These are phyloP conservation scores for Arion vulgaris DNA, from an alignment of 1,140 invertebrate species.

Conservation along the genomic window DNA sequence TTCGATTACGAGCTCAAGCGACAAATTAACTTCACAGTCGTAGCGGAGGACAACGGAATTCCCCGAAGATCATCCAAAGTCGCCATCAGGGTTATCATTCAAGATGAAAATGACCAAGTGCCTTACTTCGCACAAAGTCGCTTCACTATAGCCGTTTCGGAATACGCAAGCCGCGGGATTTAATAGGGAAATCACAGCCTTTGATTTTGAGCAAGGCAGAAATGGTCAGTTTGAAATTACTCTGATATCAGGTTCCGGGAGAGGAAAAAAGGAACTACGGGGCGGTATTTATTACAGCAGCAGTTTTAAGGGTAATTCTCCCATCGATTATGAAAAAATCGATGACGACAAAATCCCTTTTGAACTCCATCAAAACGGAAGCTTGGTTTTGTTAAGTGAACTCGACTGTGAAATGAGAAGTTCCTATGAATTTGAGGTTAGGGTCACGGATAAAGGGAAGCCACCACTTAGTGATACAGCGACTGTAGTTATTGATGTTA, in stretches of 20 bases:
- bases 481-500: slow-evolving; percentile 83
- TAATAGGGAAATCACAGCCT: slow-evolving; percentile 41
- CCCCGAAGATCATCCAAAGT: slow-evolving; percentile 42
- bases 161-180: slow-evolving; percentile 41
- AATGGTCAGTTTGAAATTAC: slow-evolving; percentile 47
- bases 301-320: too few species aligned
- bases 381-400: slow-evolving; percentile 22
- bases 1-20: slow-evolving; percentile 53
- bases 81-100: slow-evolving; percentile 45
- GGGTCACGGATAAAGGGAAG: slow-evolving; percentile 91
- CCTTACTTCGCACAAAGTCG: slow-evolving; percentile 44
- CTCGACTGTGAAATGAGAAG: slow-evolving; percentile 86
- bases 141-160: slow-evolving; percentile 51
- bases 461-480: slow-evolving; percentile 90
- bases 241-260: slow-evolving; percentile 26
- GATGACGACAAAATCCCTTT: slow-evolving; percentile 36
- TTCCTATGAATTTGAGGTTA: slow-evolving; percentile 86
- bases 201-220: slow-evolving; percentile 43
- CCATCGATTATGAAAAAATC: slow-evolving; percentile 4
- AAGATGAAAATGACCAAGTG: slow-evolving; percentile 56
- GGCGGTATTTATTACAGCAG: neutral
- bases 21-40: slow-evolving; percentile 50
- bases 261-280: neutral
- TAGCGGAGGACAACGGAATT: slow-evolving; percentile 53
- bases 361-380: slow-evolving; percentile 38